Percentiles rank a stretch among this genome's conserved stretches.
Evolutionary conservation across 2,888 invertebrate species (phyloP).

Genomic region (Callinectes sapidus): DNA sequence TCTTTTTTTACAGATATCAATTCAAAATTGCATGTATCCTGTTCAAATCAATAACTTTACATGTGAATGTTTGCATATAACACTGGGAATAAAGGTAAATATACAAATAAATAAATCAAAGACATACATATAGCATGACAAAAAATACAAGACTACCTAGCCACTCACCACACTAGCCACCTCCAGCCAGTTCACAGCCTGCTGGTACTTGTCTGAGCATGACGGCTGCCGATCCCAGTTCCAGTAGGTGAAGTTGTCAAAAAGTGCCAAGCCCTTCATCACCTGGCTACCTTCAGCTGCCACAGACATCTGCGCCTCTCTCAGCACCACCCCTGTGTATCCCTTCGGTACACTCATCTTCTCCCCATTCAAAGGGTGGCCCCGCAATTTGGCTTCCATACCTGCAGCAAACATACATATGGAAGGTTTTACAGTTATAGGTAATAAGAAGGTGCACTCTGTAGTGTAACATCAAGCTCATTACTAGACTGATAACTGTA

Average conservation of each 20-base stretch:
- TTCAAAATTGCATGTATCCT: no score
- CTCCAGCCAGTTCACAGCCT: conserved; percentile 64
- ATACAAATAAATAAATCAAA: background rate
- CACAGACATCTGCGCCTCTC: conserved; percentile 44
- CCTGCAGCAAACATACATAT: conserved; percentile 37
- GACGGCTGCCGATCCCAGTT: conserved; percentile 67
- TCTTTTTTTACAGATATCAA: no score
- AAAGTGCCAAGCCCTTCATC: conserved; percentile 48
- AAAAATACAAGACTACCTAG: background rate
- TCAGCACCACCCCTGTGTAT: conserved; percentile 59
- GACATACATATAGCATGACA: background rate
- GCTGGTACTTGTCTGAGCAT: conserved; percentile 65
- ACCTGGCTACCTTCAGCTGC: conserved; percentile 36
- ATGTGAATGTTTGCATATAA: no score
- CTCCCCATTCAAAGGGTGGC: conserved; percentile 57
- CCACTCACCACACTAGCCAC: conserved; percentile 61
- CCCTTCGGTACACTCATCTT: conserved; percentile 55
- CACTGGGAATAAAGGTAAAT: background rate
- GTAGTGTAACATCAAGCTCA: background rate
- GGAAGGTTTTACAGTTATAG: background rate
- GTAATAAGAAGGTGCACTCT: background rate
- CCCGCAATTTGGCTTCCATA: conserved; percentile 50
- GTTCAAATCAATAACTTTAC: no score
- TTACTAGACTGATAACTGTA: background rate
- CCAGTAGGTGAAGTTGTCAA: conserved; percentile 64